Percentiles rank a stretch among this genome's conserved stretches.
Evolutionary conservation across 2,113 vertebrate genomes (phyloP).

Genomic region (Stercorarius parasiticus): DNA sequence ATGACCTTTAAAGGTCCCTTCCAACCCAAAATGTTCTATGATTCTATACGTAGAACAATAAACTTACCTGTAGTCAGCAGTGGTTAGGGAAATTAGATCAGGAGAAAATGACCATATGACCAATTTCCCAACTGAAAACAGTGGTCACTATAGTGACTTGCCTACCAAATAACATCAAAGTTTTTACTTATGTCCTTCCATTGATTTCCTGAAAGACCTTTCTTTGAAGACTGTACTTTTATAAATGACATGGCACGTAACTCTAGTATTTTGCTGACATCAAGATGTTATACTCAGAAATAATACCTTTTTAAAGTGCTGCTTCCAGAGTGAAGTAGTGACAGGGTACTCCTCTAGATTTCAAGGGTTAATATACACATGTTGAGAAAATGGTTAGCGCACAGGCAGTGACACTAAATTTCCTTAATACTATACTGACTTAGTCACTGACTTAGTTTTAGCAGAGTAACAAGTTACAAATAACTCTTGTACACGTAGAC

Average conservation of each 20-base stretch:
- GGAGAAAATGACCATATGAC: neutral
- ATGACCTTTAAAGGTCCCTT: neutral
- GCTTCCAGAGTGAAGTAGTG: neutral
- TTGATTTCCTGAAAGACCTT: neutral
- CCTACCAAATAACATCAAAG: neutral
- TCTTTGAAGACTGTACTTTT: neutral
- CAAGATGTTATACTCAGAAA: neutral
- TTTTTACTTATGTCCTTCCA: neutral
- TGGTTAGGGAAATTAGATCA: neutral
- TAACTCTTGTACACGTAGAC: neutral
- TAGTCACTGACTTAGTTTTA: neutral
- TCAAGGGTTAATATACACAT: neutral
- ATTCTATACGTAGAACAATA: neutral
- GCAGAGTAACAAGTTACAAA: neutral
- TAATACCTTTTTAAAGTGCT: neutral
- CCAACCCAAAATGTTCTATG: neutral
- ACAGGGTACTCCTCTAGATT: neutral
- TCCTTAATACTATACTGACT: neutral
- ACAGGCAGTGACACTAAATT: neutral
- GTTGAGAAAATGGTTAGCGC: neutral
- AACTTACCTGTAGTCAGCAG: neutral
- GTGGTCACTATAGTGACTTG: neutral
- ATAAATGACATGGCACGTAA: neutral
- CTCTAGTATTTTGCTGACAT: slow-evolving; percentile 24
- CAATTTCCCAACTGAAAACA: neutral